These are phyloP conservation scores for Amphilophus citrinellus DNA, from an alignment of 2,113 vertebrate species.

Conservation along the genomic window DNA sequence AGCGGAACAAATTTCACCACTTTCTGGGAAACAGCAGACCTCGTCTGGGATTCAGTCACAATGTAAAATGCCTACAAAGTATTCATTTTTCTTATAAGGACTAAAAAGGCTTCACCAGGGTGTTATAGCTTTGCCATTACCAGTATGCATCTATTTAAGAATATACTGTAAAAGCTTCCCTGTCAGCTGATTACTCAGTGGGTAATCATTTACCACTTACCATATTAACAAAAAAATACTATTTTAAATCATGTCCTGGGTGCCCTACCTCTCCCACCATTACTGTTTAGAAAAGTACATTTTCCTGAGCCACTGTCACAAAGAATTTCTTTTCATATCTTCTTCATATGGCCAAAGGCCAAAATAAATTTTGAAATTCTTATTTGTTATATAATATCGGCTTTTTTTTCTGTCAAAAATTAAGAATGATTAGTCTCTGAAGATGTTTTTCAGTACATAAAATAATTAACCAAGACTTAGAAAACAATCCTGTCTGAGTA, in stretches of 20 bases:
- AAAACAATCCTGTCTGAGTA: slow-evolving; percentile 44
- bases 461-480: slow-evolving; percentile 1
- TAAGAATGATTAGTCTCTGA: slow-evolving; percentile 17
- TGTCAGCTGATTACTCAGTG: neutral
- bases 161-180: slow-evolving; percentile 1
- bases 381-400: slow-evolving; percentile 10
- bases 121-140: neutral
- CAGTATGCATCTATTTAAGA: neutral
- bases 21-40: slow-evolving; percentile 15
- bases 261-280: neutral
- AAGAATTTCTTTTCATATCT: neutral
- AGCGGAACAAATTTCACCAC: slow-evolving; percentile 1
- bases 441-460: slow-evolving; percentile 26
- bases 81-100: slow-evolving; percentile 3
- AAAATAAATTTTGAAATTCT: neutral
- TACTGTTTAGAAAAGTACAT: neutral
- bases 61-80: neutral
- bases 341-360: neutral
- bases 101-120: neutral
- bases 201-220: slow-evolving; percentile 1
- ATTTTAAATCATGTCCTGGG: neutral
- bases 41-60: slow-evolving; percentile 8
- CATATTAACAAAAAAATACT: neutral
- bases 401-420: slow-evolving; percentile 24
- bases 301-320: neutral